Base-by-base conservation (phyloP, 2,113 vertebrate species). In the Onychostruthus taczanowskii region DNA sequence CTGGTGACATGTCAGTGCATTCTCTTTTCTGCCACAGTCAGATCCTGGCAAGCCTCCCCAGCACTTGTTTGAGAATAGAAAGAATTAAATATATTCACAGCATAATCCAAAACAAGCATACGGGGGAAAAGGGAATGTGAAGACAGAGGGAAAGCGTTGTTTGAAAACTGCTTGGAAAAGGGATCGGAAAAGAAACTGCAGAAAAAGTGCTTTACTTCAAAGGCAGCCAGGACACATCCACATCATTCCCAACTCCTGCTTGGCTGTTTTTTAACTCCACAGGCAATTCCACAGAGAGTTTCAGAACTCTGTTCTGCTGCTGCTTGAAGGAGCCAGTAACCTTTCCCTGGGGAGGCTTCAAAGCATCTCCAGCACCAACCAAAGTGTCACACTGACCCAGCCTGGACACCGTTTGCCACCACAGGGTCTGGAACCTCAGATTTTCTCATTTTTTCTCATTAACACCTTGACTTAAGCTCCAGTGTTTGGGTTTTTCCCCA, bases 311-410 rank as follows among this genome's bases (percentile, higher is more conserved):
- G 44, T 30, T 47, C 70, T 64, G 6, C 47, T 13, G 33, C 37
- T 37, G 33, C 16, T 31, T 14, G 3, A 64, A 21, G 37, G 27
- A 78, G 24, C 13, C 53, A 59, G 46, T 0, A 24, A 66, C 59
- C 81, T 64, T 69, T 62, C 68, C 10, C 2, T 5, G 0, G 6
- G 27, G 46, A 83, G 21, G 23, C 62, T 91, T 13, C 52, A 37
- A 41, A 80, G 41, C 49, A 12, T 67, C 70, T 53, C 16, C 26
- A 53, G 66, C 5, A 6, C 7, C 61, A 11, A 19, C 37, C 64
- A 21, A 20, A 43, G 23, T 0, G 10, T 23, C 12, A 1, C 1
- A 0, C 16, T 72, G 47, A 49, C 59, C 43, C 66, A 10, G 8
- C 72, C 16, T 16, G 26, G 6, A 67, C 67, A 16, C 33, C 0